Evolutionary conservation across 2,888 invertebrate genomes (phyloP).

Genomic region (Agonopterix subpropinquella): DNA sequence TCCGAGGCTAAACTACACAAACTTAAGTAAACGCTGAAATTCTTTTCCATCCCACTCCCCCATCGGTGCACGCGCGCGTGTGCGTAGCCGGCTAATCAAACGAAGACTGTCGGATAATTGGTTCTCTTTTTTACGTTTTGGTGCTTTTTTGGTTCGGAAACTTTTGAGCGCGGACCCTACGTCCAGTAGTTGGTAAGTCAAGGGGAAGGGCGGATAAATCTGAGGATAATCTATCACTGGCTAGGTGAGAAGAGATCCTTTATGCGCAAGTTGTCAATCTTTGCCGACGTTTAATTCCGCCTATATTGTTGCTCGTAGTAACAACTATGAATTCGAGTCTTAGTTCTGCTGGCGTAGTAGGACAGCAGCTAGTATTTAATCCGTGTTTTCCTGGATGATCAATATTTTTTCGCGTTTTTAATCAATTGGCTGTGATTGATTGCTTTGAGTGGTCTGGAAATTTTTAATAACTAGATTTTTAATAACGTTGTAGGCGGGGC

Average conservation of each 20-base stretch:
- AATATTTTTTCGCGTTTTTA: neutral
- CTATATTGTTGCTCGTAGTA: conserved; percentile 16
- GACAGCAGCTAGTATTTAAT: neutral
- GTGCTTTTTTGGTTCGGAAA: no score
- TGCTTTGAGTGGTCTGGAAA: neutral
- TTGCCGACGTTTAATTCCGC: conserved; percentile 32
- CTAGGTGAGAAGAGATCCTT: conserved; percentile 21
- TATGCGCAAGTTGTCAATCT: conserved; percentile 29
- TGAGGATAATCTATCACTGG: conserved; percentile 16
- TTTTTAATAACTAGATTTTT: neutral
- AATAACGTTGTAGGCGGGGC: neutral
- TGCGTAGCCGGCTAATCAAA: no score
- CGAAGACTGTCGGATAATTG: no score
- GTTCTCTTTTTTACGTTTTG: no score
- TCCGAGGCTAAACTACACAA: no score
- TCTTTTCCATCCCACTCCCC: no score
- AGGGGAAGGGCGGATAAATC: conserved; percentile 7
- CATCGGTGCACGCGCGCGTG: no score
- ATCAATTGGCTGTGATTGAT: neutral
- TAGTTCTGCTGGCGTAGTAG: conserved; percentile 1
- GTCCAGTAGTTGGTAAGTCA: no score
- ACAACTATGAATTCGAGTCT: conserved; percentile 12
- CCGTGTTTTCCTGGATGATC: neutral
- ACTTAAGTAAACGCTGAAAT: no score
- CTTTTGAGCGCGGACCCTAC: no score